Base-by-base conservation (phyloP, 2,113 vertebrate species). In the Psittacus erithacus region DNA sequence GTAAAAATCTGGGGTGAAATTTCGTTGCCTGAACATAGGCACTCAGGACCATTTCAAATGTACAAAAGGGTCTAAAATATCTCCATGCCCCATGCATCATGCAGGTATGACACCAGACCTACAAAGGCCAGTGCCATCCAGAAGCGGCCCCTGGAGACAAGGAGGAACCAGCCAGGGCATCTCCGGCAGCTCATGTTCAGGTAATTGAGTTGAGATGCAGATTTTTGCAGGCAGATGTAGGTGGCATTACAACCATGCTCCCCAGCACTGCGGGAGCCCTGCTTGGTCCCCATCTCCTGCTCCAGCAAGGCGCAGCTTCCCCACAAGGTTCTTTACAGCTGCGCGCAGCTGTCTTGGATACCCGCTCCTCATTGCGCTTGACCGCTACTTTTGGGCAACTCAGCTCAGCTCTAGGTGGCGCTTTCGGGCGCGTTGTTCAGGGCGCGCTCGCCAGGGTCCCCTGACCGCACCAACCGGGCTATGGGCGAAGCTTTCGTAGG, bases 61-160 rank as follows among this genome's bases (percentile, higher is more conserved):
- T 63, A 29, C 55, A 47, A 46, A 71, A n/a, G 23, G 43, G 39
- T 67, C n/a, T 50, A 81, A 74, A 55, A 5, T 15, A 82, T 14
- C 43, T 75, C 28, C 33, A 70, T 0, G 0, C 33, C 46, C 53
- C 39, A 50, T 9, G 16, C 12, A 31, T 27, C 27, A 35, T 6
- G 6, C 41, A 76, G 44, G 20, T 41, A 17, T 17, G 53, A 64
- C 24, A 46, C 6, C 23, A 20, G 41, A 55, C 41, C 10, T 44
- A 31, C 1, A 1, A 38, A 73, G 22, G 22, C 5, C 1, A 16
- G 13, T 17, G 29, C 11, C 59, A 38, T 49, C 14, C 44, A 90
- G 71, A 73, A 62, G 41, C 55, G 68, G 33, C 6, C 47, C 27
- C 50, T 84, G 28, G 17, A 71, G 38, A 77, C 0, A 5, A 62